Evolutionary conservation across 2,113 vertebrate genomes (phyloP).

Genomic region (Passer domesticus): DNA sequence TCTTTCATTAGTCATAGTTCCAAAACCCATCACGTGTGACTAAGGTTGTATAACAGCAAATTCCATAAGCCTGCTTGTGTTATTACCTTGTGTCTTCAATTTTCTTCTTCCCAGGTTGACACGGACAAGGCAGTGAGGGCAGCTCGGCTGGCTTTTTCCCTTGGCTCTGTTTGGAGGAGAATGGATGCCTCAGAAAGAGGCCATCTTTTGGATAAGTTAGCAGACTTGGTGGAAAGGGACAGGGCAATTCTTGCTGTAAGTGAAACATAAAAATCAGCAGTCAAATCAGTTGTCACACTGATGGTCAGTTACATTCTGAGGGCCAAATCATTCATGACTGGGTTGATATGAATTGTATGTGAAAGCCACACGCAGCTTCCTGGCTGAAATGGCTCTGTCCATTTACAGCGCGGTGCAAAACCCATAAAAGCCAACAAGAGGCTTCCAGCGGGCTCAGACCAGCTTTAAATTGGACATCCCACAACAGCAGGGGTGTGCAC

Average conservation of each 20-base stretch:
- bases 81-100: neutral
- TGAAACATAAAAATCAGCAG: neutral
- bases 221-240: constrained; percentile 94
- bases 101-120: constrained; percentile 79
- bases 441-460: neutral
- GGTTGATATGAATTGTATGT: neutral
- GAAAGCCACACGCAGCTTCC: neutral
- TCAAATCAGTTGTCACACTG: neutral
- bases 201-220: constrained; percentile 89
- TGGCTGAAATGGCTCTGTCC: neutral
- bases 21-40: neutral
- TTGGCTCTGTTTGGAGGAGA: constrained; percentile 91
- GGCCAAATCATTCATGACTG: neutral
- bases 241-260: constrained; percentile 91
- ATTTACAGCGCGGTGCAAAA: neutral
- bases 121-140: constrained; percentile 94
- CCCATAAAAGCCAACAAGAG: neutral
- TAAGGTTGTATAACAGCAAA: neutral
- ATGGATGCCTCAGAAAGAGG: constrained; percentile 98
- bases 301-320: neutral
- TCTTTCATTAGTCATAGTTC: neutral
- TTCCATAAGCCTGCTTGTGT: neutral
- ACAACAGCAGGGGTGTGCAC: neutral
- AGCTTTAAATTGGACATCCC: neutral
- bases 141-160: constrained; percentile 89